These are phyloP conservation scores for Heloderma charlesbogerti DNA, from an alignment of 2,113 vertebrate species.

Conservation along the genomic window DNA sequence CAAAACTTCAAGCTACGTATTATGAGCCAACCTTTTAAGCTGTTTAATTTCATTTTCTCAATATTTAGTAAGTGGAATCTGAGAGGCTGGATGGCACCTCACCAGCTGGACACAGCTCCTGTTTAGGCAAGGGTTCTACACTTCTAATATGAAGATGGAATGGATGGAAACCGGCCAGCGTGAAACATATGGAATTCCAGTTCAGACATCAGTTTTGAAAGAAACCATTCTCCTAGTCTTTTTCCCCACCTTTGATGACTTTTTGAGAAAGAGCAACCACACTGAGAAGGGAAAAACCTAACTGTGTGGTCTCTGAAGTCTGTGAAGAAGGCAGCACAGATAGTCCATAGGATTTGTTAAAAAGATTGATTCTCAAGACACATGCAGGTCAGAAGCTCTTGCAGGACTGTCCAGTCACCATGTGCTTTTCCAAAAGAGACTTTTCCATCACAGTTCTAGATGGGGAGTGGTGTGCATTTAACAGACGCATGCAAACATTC, in stretches of 20 bases:
- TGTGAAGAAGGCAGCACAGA: constrained; percentile 67
- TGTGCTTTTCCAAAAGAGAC: constrained; percentile 4
- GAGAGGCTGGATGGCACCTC: constrained; percentile 62
- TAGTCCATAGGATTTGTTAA: not conserved
- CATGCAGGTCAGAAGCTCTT: constrained; percentile 60
- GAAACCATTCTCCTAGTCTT: constrained; percentile 62
- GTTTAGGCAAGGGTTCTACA: constrained; percentile 74
- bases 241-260: constrained; percentile 68
- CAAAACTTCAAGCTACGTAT: constrained; percentile 74
- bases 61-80: constrained; percentile 72
- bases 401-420: constrained; percentile 11
- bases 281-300: constrained; percentile 62
- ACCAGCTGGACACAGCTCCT: constrained; percentile 74
- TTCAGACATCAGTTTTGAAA: constrained; percentile 74
- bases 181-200: constrained; percentile 75
- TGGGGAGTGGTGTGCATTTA: no score
- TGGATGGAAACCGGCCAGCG: constrained; percentile 76
- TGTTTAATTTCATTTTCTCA: constrained; percentile 75
- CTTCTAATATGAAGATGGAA: constrained; percentile 82
- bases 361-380: constrained; percentile 66
- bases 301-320: constrained; percentile 80
- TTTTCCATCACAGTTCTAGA: not conserved
- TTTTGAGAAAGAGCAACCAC: constrained; percentile 60
- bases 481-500: no score
- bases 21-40: constrained; percentile 69